phyloP scores from a whole-genome alignment of 2,888 invertebrate genomes.

The Agriopis leucophaearia region DNA sequence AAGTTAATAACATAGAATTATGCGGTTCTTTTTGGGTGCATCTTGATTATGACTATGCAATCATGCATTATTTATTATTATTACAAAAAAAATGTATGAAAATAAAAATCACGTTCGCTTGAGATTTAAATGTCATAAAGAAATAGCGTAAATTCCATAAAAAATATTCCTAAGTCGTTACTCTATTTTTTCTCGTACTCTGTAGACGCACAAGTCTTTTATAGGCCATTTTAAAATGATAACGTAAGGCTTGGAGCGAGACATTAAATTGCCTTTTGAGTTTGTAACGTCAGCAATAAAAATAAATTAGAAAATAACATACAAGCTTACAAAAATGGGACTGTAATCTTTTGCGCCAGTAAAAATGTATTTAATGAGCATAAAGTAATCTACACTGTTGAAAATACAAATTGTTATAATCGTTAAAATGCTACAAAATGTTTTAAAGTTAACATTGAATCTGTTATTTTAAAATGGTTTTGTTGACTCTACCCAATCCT shows the following conservation, averaged over 20 bases:
- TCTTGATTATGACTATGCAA: slow-evolving; percentile 63
- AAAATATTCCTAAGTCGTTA: slow-evolving; percentile 24
- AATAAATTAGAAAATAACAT: slow-evolving; percentile 23
- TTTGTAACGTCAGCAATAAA: slow-evolving; percentile 59
- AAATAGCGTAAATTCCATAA: slow-evolving; percentile 13
- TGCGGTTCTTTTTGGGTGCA: slow-evolving; percentile 66
- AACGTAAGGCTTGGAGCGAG: slow-evolving; percentile 48
- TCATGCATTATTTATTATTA: slow-evolving; percentile 53
- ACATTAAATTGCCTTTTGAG: slow-evolving; percentile 55
- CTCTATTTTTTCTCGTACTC: slow-evolving; percentile 41
- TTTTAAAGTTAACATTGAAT: neutral
- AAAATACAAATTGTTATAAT: slow-evolving; percentile 16
- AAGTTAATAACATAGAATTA: slow-evolving; percentile 68
- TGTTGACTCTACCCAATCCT: slow-evolving; percentile 62
- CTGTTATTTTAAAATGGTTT: slow-evolving; percentile 43
- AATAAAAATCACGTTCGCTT: slow-evolving; percentile 47
- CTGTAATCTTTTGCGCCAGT: neutral
- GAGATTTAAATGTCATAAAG: slow-evolving; percentile 28
- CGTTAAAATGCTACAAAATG: neutral
- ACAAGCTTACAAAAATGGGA: slow-evolving; percentile 10
- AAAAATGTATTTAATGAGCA: slow-evolving; percentile 19
- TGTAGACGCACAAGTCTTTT: slow-evolving; percentile 37
- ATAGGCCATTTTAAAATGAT: slow-evolving; percentile 54
- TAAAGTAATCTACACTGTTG: slow-evolving; percentile 11
- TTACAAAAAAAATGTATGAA: slow-evolving; percentile 52